These are phyloP conservation scores for Pan paniscus DNA, from an alignment of 2,113 vertebrate species.

Conservation along the genomic window DNA sequence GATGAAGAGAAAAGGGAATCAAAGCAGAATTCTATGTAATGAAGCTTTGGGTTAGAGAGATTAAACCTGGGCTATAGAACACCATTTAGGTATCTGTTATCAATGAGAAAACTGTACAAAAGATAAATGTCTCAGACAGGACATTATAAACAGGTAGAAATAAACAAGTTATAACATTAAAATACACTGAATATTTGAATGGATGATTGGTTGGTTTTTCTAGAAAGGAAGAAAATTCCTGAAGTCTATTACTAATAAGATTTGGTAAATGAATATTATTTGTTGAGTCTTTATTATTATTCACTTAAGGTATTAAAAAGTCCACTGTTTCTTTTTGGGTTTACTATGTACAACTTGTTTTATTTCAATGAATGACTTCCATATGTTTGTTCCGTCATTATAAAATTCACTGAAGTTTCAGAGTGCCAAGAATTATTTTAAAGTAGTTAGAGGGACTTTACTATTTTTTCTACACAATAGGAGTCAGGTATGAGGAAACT, in stretches of 20 bases:
- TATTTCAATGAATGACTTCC: background rate
- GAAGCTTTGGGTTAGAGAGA: background rate
- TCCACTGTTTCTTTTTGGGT: background rate
- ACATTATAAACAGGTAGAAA: background rate
- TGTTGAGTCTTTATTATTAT: background rate
- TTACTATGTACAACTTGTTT: background rate
- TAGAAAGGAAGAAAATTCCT: background rate
- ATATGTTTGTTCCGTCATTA: background rate
- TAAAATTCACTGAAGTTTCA: conserved; percentile 9
- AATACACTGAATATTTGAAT: conserved; percentile 10
- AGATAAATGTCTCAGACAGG: background rate
- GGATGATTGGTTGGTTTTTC: background rate
- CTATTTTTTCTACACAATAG: background rate
- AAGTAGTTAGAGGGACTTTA: background rate
- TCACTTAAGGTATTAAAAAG: background rate
- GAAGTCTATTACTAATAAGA: background rate
- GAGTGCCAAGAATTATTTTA: background rate
- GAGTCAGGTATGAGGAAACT: background rate
- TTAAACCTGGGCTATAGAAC: background rate
- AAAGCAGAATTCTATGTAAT: background rate
- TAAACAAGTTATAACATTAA: background rate
- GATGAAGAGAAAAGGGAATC: background rate
- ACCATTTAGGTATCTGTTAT: background rate
- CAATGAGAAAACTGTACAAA: background rate
- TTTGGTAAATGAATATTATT: background rate